A percentile compares a stretch with the other conserved stretches of the same genome.
Evolutionary conservation across 23 tunicate genomes (phyloP).

Genomic region (Halocynthia aurantium): DNA sequence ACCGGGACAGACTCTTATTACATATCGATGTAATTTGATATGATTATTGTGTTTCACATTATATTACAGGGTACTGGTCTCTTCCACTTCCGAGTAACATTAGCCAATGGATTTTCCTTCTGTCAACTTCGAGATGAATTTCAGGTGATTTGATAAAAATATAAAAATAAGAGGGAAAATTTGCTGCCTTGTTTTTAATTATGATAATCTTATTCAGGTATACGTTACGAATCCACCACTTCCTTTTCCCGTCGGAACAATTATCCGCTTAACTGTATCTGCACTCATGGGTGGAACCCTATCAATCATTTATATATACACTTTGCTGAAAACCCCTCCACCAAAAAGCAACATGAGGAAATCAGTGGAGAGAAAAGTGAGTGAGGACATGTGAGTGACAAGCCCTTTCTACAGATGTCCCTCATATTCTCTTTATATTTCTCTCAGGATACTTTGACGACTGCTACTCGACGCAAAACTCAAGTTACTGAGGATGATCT

Average conservation of each 20-base stretch:
- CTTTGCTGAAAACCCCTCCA: not conserved
- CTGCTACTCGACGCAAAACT: too few relatives aligned
- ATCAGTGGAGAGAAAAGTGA: not conserved
- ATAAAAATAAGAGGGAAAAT: not conserved
- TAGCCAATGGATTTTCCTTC: conserved; percentile 40
- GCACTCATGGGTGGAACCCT: conserved; percentile 33
- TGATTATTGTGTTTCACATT: not conserved
- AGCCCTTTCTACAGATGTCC: not conserved
- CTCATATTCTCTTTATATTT: too few relatives aligned
- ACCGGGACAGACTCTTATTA: not conserved
- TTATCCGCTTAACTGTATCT: conserved; percentile 50
- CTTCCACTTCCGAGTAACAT: conserved; percentile 59
- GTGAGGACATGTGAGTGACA: not conserved
- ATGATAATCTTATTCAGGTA: conserved; percentile 20
- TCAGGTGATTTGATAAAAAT: conserved; percentile 26
- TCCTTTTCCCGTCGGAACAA: conserved; percentile 62
- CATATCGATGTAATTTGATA: not conserved
- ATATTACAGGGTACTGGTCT: conserved; percentile 53
- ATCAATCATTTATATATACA: conserved; percentile 36
- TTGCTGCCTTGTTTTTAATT: not conserved
- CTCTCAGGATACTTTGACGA: too few relatives aligned
- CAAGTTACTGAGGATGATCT: conserved; percentile 29
- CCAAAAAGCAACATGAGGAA: not conserved
- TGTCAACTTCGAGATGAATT: conserved; percentile 63
- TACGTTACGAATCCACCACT: conserved; percentile 75